Evolutionary conservation across 2,113 vertebrate species (phyloP).

Genomic region (Ifrita kowaldi): DNA sequence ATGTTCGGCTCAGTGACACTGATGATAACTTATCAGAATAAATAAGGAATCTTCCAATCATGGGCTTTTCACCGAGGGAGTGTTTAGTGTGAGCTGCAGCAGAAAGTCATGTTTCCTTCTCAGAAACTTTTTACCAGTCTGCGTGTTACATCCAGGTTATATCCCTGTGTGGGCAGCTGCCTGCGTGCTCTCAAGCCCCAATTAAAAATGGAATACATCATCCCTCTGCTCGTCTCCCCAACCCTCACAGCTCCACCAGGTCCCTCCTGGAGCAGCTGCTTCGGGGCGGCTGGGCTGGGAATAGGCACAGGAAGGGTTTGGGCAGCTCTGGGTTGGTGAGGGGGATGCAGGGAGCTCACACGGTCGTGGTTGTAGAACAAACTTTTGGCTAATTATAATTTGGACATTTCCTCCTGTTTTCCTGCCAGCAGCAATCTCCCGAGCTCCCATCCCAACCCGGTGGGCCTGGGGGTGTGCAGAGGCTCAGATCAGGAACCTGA

Average conservation of each 20-base stretch:
- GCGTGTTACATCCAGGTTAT: conserved; percentile 24
- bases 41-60: conserved; percentile 52
- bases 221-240: background rate
- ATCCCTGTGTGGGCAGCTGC: conserved; percentile 15
- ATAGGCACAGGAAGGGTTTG: background rate
- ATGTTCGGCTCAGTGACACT: background rate
- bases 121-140: conserved; percentile 31
- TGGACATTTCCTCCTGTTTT: background rate
- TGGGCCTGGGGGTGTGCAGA: background rate
- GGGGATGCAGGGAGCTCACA: background rate
- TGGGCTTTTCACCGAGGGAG: background rate
- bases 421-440: background rate
- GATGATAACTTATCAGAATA: conserved; percentile 53
- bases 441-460: background rate
- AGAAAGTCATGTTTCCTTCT: conserved; percentile 25
- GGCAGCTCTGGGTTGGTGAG: background rate
- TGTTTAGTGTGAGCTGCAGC: background rate
- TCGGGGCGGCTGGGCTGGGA: background rate
- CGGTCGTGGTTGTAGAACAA: rapidly evolving
- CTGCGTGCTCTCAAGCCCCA: background rate
- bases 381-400: background rate
- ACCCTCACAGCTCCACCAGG: background rate
- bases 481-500: background rate
- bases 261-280: background rate
- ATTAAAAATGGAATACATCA: background rate